These are phyloP conservation scores for Cantharis rustica DNA, from an alignment of 2,888 invertebrate species.

Conservation along the genomic window DNA sequence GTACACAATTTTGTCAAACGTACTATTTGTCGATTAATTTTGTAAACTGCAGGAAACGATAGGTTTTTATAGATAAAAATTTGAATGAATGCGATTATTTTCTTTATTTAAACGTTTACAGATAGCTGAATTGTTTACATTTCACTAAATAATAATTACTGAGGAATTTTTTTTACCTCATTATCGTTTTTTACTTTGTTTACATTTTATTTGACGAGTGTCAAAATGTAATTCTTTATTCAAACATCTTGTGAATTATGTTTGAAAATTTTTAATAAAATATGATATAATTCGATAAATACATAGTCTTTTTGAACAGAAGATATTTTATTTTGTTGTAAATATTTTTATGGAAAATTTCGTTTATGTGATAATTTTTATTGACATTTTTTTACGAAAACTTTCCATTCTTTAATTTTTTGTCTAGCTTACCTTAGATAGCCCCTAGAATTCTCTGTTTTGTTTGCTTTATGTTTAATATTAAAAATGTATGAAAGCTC, in stretches of 20 bases:
- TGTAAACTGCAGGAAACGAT: background rate
- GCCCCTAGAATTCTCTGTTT: background rate
- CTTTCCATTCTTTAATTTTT: background rate
- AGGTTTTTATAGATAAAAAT: background rate
- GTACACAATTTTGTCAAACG: background rate
- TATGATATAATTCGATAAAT: background rate
- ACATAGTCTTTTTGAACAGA: background rate
- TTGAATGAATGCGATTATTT: background rate
- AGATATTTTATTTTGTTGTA: background rate
- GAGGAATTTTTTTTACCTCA: background rate
- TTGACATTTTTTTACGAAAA: background rate
- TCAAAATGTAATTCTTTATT: background rate
- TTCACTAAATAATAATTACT: background rate
- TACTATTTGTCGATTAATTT: background rate
- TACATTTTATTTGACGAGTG: background rate
- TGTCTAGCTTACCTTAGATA: background rate
- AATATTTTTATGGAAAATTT: background rate
- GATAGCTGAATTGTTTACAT: background rate
- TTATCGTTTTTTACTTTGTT: background rate
- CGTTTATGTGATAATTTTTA: background rate
- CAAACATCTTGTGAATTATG: background rate
- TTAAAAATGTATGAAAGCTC: background rate
- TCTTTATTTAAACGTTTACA: background rate
- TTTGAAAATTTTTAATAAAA: background rate
- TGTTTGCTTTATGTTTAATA: background rate